Conservation (phyloP, 1,140 invertebrate genomes). For the Dufourea novaeangliae region DNA sequence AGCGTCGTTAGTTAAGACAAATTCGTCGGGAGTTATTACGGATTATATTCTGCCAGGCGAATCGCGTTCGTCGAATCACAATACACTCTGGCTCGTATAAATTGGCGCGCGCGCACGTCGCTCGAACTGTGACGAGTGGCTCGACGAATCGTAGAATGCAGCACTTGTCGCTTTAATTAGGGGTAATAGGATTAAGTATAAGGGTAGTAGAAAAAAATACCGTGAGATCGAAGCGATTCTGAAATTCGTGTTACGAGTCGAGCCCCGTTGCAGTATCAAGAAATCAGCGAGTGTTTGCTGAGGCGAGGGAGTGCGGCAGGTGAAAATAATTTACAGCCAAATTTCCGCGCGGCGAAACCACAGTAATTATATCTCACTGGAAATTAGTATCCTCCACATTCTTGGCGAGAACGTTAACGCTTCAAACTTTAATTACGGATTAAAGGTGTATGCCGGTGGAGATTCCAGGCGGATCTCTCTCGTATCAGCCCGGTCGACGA, state of each 20-base stretch:
- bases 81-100: neutral
- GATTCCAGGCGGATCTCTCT: slow-evolving; percentile 11
- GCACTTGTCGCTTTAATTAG: neutral
- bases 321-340: slow-evolving; percentile 16
- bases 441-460: slow-evolving; percentile 23
- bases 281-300: neutral
- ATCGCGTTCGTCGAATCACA: slow-evolving; percentile 27
- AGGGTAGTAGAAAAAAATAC: neutral
- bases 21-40: slow-evolving; percentile 47
- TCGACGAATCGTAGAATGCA: slow-evolving; percentile 1
- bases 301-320: neutral
- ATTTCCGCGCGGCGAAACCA: neutral
- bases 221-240: neutral
- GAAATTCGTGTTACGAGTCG: neutral
- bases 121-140: neutral
- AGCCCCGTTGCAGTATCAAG: neutral
- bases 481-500: neutral
- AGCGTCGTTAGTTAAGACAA: slow-evolving; percentile 61
- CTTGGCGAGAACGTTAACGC: slow-evolving; percentile 34
- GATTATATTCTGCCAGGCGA: slow-evolving; percentile 46
- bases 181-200: neutral
- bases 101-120: neutral
- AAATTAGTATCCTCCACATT: slow-evolving; percentile 38
- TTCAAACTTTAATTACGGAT: slow-evolving; percentile 47
- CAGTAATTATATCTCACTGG: slow-evolving; percentile 31